phyloP scores from a whole-genome alignment of 2,888 invertebrate genomes.

The Drosophila monieri region DNA sequence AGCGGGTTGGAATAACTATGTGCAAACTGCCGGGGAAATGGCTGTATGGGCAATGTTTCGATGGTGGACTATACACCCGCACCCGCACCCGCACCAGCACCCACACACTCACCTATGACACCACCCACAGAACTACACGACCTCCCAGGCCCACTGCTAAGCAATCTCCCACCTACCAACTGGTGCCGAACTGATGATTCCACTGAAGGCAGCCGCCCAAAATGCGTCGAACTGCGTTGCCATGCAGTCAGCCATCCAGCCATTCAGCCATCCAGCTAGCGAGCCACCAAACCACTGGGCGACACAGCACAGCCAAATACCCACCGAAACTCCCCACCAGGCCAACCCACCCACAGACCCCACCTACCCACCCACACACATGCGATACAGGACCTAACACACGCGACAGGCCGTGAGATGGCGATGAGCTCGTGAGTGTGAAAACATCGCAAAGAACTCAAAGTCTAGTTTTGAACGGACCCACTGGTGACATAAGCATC shows the following conservation, averaged over 20 bases:
- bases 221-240: conserved; percentile 42
- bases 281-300: conserved; percentile 18
- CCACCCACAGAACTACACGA: neutral
- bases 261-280: conserved; percentile 19
- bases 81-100: neutral
- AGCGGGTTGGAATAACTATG: conserved; percentile 50
- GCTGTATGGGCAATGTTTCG: conserved; percentile 41
- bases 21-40: conserved; percentile 53
- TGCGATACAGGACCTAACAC: conserved; percentile 6
- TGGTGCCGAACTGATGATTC: conserved; percentile 19
- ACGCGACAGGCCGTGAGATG: conserved; percentile 1
- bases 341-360: neutral
- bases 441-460: neutral
- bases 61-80: conserved; percentile 12
- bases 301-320: neutral
- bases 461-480: neutral
- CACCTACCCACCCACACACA: conserved; percentile 1
- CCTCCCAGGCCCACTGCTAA: neutral
- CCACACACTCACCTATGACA: conserved; percentile 7
- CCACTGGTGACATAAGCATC: too few relatives aligned
- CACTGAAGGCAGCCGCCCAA: conserved; percentile 34
- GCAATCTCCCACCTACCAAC: conserved; percentile 32
- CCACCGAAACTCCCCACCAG: neutral
- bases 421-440: conserved; percentile 25
- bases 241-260: conserved; percentile 13